Evolutionary conservation across 2,797 vertebrate species (phyloP), one percentile per base, ranked within the genome.

Genomic region (Vultur gryphus): DNA sequence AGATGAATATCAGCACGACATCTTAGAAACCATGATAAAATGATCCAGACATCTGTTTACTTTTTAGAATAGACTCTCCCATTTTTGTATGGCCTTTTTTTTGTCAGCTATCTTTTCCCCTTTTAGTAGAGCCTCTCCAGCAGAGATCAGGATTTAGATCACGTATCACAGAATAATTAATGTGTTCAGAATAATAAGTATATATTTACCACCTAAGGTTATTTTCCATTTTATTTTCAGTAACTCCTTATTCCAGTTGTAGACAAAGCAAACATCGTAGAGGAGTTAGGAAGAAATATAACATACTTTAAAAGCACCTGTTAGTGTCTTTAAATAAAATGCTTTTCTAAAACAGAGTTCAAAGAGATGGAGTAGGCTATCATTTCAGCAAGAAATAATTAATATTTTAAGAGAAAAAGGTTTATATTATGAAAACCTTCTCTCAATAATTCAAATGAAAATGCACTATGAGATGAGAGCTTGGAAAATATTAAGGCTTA

Each of bases 381-480:
- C 10, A 80, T 29, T 86, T 73, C n/a, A 75, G 17, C 16, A 77
- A 87, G 21, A 61, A 76, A 24, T 67, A 67, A 44, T 6, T 16
- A 46, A 18, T 17, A 16, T 26, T 79, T 93, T 51, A 14, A 39
- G 28, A 70, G 11, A 46, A 58, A 87, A 72, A 16, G 0, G 4
- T 35, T 54, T 7, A 7, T 20, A 13, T 41, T 48, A 67, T 15
- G 9, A 78, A 87, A 89, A 48, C 1, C 4, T 20, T 59, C 19
- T 48, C 12, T 82, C 33, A 66, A 13, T 54, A 66, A 67, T 26
- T 43, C 43, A 78, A 43, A 75, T 8, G 2, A 79, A 73, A 28
- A 61, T 1, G 1, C 9, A 46, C 15, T 3, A 76, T 0, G 0
- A 71, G 15, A 55, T 16, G 6, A 85, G 8, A 64, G 6, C 9